Base-by-base conservation (phyloP, 2,797 vertebrate genomes). In the Siniperca scherzeri region DNA sequence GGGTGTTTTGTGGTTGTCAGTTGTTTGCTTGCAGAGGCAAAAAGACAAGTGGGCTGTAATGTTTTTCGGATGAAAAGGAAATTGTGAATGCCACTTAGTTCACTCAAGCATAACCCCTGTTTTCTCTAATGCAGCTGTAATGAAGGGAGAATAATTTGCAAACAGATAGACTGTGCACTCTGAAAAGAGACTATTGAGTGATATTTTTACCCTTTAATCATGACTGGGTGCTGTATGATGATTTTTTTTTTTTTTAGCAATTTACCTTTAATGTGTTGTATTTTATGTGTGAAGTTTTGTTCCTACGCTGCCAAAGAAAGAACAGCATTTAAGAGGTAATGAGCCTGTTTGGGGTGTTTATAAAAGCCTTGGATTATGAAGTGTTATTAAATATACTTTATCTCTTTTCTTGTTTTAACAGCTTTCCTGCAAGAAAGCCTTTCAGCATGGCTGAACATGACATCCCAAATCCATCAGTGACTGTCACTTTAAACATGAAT, bases 371-470 rank as follows among this genome's bases (percentile, higher is more conserved):
- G 50, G 19, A 38, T 66, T 57, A 46, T 68, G 22, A 81, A 71
- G 9, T 82, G 71, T 52, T 67, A 11, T 82, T 76, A 70, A 65
- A 76, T 76, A 30, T 65, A 61, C 4, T 79, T 81, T 59, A 25
- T 83, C 13, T 85, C 42, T 70, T 62, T 78, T 85, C 48, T 81
- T 89, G 40, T 88, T 88, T 87, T 73, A 59, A 78, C 92, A 92
- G 93, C 87, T 76, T 61, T 78, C 33, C 65, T 25, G 55, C 48
- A 25, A 46, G 60, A 33, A 80, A 78, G 71, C 70, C 53, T 67
- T 72, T 83, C 16, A 72, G 21, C 64, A 52, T 77, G 77, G 62
- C 59, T 42, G 36, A 78, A 82, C 21, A 30, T n/a, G 44, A 75
- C 10, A 61, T 70, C 48, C 68, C 21, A 42, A 70, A 83, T 72